Base-by-base conservation (phyloP, 1,140 invertebrate species). In the Asbolus verrucosus region DNA sequence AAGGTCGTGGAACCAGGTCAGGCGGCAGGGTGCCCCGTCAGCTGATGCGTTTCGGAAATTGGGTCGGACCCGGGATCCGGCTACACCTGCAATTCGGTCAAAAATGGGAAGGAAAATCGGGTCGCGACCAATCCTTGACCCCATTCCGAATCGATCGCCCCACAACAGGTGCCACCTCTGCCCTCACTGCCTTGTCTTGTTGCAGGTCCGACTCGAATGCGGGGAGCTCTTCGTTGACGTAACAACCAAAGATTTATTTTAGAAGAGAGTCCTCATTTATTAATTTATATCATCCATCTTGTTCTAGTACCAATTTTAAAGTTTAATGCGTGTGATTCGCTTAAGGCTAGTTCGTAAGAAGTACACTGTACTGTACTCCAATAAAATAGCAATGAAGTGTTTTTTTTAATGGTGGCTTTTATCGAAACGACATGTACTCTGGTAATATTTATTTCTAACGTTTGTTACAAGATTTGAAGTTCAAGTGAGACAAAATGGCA, bases 221-320 rank as follows among this genome's bases (percentile, higher is more conserved):
- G 11, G 27, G 11, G 33, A 11, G 6, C 2, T 11, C 11, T 4
- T n/a, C 33, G 18, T 54, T 14, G 46, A 54, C 46, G 46, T 54
- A 54, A 54, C 46, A 54, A 54, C 46, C 46, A 54, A 54, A 54
- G 46, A 54, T 54, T 54, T 54, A 27, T 11, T 54, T 54, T 18
- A 24, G 46, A 6, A 27, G 46, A 27, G 24, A 27, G 24, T 54
- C 11, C 46, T 18, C 18, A 18, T 27, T 6, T 11, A 13, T 54
- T 54, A 54, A 54, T 54, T 54, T 54, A 54, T 54, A 27, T 54
- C 46, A 54, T 54, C 21, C 21, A 27, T 54, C 8, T 27, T 36
- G n/a, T 2, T 36, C 6, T 36, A 36, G 33, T 36, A 27, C 24
- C 24, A 3, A 27, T 27, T 27, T 8, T 4, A 3, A n/a, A 6